Evolutionary conservation across 2,888 invertebrate species (phyloP), one percentile per base, ranked within the genome.

Genomic region (Aphelenchoides bicaudatus): DNA sequence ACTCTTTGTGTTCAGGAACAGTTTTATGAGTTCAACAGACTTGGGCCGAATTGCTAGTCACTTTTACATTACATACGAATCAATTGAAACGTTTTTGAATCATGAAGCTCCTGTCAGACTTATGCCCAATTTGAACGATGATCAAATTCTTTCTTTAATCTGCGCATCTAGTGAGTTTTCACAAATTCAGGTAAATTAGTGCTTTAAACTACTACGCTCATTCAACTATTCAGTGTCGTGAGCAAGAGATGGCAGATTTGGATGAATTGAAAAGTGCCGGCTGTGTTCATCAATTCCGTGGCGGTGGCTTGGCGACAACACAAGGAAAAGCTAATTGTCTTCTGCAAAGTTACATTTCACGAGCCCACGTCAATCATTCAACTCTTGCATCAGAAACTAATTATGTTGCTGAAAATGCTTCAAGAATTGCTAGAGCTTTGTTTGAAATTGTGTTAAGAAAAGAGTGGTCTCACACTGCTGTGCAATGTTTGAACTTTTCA

Each of bases 31-130:
- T 39, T 58, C 82, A 2, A 83, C 82, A 55, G 91, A 96, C 81
- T 83, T 93, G 65, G 98, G 98, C 0, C 85, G 98, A 56, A 96
- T 91, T 13, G 93, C 98, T 0, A 93, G 93, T 78, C 91, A 94
- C 80, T 98, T 88, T 82, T 99, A 99, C 81, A 90, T 99, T 61
- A 94, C 92, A 65, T 89, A 89, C 79, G 90, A 91, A 71, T 96
- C 96, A 0, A 88, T 98, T 71, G 89, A 91, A 80, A 53, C 69
- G 59, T 46, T 78, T 46, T 70, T 72, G 39, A 65, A 66, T 39
- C 63, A 64, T 27, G 65, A 65, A 23, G 58, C 54, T 8, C 50
- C 51, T 6, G 43, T 67, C 21, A 54, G 56, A 60, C 71, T 59
- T 65, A 68, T 53, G 55, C 64, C 46, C 52, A 52, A 38, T 28